These are phyloP conservation scores for Echinops telfairi DNA, from an alignment of 2,113 vertebrate genomes.

Conservation along the genomic window DNA sequence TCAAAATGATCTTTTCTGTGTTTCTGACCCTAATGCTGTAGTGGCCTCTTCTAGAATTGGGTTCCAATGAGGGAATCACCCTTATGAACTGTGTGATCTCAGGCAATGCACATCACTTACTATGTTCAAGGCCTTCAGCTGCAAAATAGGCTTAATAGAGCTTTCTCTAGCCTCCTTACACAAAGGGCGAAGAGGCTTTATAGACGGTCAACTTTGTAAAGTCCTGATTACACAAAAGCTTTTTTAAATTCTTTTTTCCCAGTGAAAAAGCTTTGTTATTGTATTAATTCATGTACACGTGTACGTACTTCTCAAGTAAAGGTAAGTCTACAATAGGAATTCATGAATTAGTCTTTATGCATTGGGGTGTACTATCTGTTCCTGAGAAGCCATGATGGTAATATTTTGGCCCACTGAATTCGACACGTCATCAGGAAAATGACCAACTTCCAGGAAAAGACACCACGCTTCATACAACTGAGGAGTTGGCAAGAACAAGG, in stretches of 20 bases:
- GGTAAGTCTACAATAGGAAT: background rate
- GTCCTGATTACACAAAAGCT: background rate
- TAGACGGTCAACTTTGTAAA: background rate
- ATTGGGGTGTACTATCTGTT: background rate
- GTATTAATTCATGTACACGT: background rate
- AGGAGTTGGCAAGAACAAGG: background rate
- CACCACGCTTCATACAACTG: background rate
- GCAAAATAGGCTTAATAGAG: background rate
- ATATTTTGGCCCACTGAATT: background rate
- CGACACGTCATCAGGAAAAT: background rate
- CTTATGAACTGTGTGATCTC: background rate
- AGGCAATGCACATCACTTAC: background rate
- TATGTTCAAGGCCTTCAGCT: background rate
- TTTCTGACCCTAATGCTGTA: background rate
- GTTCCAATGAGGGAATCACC: background rate
- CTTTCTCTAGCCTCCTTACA: background rate
- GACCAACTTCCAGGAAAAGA: background rate
- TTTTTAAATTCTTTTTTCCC: too few relatives aligned
- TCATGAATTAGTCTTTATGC: background rate
- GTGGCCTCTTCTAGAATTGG: slow-evolving; percentile 12
- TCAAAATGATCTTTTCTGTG: background rate
- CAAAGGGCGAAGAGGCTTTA: background rate
- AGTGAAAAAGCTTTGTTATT: background rate
- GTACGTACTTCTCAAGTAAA: background rate
- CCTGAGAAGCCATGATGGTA: background rate